These are phyloP conservation scores for Pardalotus punctatus DNA, from an alignment of 2,113 vertebrate species.

Conservation along the genomic window DNA sequence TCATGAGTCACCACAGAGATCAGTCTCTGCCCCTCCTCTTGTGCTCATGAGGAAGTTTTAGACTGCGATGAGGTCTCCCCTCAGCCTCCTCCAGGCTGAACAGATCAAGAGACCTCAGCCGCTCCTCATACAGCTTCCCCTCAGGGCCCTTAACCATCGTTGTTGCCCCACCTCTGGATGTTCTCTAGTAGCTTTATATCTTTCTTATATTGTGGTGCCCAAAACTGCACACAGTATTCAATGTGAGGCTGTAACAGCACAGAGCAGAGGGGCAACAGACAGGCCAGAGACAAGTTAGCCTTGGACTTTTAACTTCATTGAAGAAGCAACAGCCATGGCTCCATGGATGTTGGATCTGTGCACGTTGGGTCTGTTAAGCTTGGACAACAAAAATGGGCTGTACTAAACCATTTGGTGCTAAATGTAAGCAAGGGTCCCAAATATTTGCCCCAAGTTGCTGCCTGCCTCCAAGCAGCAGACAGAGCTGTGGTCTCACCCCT, in stretches of 20 bases:
- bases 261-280: background rate
- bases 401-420: rapidly evolving
- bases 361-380: rapidly evolving
- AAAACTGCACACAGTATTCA: background rate
- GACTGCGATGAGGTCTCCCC: background rate
- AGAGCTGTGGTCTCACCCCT: rapidly evolving
- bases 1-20: too few species aligned
- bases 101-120: background rate
- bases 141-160: background rate
- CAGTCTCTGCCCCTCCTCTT: too few species aligned
- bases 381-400: rapidly evolving
- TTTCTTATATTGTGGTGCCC: too few species aligned
- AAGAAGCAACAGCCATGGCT: rapidly evolving
- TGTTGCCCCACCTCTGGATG: rapidly evolving
- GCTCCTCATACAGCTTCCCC: background rate
- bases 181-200: background rate
- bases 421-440: rapidly evolving
- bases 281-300: background rate
- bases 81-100: background rate
- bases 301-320: background rate
- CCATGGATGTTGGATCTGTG: rapidly evolving
- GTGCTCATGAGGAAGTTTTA: background rate
- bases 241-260: background rate
- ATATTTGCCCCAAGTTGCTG: rapidly evolving
- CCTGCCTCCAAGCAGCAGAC: background rate